Evolutionary conservation across 2,113 vertebrate genomes (phyloP).

Genomic region (Geococcyx californianus): DNA sequence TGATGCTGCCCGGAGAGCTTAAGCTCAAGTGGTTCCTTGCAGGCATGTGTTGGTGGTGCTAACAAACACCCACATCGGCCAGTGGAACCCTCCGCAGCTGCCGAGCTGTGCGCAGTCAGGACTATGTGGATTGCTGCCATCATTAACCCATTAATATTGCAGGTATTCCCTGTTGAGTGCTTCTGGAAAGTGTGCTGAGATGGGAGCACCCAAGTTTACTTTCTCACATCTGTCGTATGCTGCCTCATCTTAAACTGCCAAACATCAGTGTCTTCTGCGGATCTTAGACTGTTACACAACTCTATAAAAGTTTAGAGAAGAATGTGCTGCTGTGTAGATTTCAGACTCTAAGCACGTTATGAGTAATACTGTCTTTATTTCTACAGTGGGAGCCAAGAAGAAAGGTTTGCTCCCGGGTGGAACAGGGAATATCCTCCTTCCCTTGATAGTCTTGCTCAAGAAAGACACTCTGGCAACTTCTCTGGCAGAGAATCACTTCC

Average conservation of each 20-base stretch:
- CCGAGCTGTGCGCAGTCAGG: slow-evolving; percentile 71
- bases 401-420: slow-evolving; percentile 85
- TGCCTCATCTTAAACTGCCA: slow-evolving; percentile 82
- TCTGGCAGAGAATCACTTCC: slow-evolving; percentile 86
- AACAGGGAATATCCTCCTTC: slow-evolving; percentile 84
- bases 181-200: slow-evolving; percentile 79
- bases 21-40: slow-evolving; percentile 14
- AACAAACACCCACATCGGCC: slow-evolving; percentile 24
- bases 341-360: slow-evolving; percentile 82
- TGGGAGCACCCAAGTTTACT: slow-evolving; percentile 81
- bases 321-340: slow-evolving; percentile 82
- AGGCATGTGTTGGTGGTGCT: slow-evolving; percentile 13
- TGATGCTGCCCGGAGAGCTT: background rate
- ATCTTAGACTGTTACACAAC: slow-evolving; percentile 83
- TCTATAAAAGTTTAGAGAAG: slow-evolving; percentile 81
- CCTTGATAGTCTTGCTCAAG: slow-evolving; percentile 87
- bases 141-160: slow-evolving; percentile 84
- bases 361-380: slow-evolving; percentile 86
- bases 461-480: slow-evolving; percentile 87
- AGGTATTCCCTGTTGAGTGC: slow-evolving; percentile 83
- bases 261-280: slow-evolving; percentile 80
- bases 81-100: slow-evolving; percentile 53
- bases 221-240: slow-evolving; percentile 72
- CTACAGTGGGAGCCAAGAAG: slow-evolving; percentile 86
- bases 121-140: slow-evolving; percentile 72